Conservation (phyloP, 2,113 vertebrate species). For the Ciconia boyciana region DNA sequence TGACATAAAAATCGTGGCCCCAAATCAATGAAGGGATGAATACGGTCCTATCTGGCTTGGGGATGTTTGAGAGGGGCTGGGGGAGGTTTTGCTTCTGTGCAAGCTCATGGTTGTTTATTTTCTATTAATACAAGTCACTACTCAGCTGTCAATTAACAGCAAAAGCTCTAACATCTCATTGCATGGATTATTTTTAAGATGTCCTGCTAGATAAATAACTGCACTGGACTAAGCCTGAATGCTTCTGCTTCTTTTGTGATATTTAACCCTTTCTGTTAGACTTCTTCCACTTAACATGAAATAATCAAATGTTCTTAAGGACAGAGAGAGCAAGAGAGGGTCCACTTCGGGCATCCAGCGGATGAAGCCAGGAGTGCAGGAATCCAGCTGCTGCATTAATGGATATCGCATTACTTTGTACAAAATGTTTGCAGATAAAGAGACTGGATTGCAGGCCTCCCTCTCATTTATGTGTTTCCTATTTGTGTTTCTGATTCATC, state of each 20-base stretch:
- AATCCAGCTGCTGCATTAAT: background rate
- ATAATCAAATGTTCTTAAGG: background rate
- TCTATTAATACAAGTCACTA: background rate
- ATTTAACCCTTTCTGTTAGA: background rate
- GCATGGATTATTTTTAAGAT: background rate
- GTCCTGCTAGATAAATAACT: background rate
- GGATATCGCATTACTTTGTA: background rate
- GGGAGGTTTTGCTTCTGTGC: background rate
- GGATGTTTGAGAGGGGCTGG: background rate
- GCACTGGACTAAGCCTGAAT: background rate
- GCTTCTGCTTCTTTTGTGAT: background rate
- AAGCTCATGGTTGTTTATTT: background rate
- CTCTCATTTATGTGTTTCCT: background rate
- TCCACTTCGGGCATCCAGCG: background rate
- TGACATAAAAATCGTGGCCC: background rate
- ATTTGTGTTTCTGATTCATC: background rate
- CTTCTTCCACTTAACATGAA: background rate
- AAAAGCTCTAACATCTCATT: background rate
- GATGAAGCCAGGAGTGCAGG: background rate
- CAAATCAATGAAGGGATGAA: background rate
- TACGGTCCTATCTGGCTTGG: background rate
- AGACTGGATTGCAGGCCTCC: background rate
- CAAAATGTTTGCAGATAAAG: background rate
- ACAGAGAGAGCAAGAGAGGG: background rate
- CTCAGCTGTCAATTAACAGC: background rate